These are phyloP conservation scores for Manis pentadactyla DNA, from an alignment of 2,797 vertebrate genomes.

Conservation along the genomic window DNA sequence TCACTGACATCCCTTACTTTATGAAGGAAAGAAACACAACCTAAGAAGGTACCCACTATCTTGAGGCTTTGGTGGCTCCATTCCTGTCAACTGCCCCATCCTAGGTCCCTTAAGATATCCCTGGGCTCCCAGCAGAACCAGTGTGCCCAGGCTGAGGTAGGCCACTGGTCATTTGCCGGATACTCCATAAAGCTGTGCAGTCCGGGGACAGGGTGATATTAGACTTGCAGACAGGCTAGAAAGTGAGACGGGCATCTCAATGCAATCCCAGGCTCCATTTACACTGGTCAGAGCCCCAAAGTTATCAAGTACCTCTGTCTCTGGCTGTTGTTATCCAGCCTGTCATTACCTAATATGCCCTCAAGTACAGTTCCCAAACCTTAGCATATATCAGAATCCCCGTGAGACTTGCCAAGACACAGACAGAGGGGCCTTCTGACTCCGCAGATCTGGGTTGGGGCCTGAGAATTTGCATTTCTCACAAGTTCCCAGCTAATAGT, in stretches of 20 bases:
- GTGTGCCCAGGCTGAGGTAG: background rate
- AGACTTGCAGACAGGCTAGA: background rate
- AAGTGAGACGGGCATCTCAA: background rate
- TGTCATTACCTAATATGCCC: background rate
- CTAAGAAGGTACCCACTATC: background rate
- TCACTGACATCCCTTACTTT: background rate
- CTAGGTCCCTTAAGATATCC: background rate
- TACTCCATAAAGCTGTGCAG: background rate
- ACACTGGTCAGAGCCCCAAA: background rate
- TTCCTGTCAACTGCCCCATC: background rate
- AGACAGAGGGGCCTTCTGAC: background rate
- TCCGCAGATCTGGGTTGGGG: background rate
- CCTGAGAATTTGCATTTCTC: constrained; percentile 6
- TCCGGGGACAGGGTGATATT: background rate
- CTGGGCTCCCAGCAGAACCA: background rate
- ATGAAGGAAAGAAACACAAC: background rate
- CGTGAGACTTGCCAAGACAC: background rate
- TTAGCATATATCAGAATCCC: background rate
- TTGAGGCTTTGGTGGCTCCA: background rate
- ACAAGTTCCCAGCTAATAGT: background rate
- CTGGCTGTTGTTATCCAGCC: background rate
- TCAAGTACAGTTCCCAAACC: background rate
- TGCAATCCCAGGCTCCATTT: background rate
- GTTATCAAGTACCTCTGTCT: background rate
- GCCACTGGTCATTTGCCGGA: background rate